Conservation (phyloP, 2,888 invertebrate genomes). For the Lasioglossum marginatum region DNA sequence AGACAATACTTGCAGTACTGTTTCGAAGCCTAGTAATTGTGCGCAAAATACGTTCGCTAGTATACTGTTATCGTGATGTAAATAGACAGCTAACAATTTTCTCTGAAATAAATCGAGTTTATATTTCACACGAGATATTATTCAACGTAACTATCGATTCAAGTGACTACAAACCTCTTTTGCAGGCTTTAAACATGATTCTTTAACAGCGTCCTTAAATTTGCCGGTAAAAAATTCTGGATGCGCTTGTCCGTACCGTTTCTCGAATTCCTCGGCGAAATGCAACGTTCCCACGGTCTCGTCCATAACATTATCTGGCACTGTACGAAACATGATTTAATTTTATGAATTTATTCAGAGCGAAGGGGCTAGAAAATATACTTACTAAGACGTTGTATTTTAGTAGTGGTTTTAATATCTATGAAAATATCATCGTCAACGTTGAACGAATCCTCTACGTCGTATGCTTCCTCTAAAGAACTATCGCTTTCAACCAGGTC, state of each 20-base stretch:
- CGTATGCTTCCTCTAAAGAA: constrained; percentile 95
- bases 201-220: constrained; percentile 95
- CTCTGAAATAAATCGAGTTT: constrained; percentile 87
- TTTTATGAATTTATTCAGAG: not conserved
- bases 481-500: constrained; percentile 89
- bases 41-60: constrained; percentile 99
- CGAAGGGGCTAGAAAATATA: constrained; percentile 54
- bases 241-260: constrained; percentile 94
- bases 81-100: constrained; percentile 96
- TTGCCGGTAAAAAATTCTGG: constrained; percentile 97
- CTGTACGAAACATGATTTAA: constrained; percentile 85
- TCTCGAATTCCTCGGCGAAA: constrained; percentile 94
- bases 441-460: constrained; percentile 93
- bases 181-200: constrained; percentile 95
- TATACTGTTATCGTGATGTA: constrained; percentile 98
- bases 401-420: constrained; percentile 88
- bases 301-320: constrained; percentile 94
- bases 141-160: not conserved
- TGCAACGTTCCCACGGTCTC: constrained; percentile 94
- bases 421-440: constrained; percentile 95
- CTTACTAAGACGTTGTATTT: constrained; percentile 92
- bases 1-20: constrained; percentile 94
- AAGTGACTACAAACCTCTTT: constrained; percentile 88
- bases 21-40: constrained; percentile 95
- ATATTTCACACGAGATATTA: not conserved